A percentile compares a stretch with the other conserved stretches of the same genome.
phyloP scores from a whole-genome alignment of 64 coral and sea anemone species.

The Stichodactyla mertensii region DNA sequence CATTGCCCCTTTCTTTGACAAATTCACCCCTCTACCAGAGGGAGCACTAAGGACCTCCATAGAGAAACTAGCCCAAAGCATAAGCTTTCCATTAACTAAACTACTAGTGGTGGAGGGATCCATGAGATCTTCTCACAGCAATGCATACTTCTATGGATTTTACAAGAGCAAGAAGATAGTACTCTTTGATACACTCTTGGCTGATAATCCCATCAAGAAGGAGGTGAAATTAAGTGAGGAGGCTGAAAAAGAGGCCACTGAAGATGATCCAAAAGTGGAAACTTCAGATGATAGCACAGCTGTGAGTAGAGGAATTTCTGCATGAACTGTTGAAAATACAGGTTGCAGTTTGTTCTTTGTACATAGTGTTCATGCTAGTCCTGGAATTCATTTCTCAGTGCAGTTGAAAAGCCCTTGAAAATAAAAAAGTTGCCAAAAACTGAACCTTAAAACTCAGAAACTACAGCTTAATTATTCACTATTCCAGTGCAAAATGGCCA shows the following conservation, averaged over 20 bases:
- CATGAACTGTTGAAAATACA: no score
- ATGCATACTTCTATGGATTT: conserved; percentile 99
- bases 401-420: no score
- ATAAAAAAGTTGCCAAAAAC: no score
- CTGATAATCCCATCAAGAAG: conserved; percentile 69
- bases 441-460: no score
- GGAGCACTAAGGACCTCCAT: conserved; percentile 62
- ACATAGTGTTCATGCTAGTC: no score
- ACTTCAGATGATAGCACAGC: neutral
- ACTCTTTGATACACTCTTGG: conserved; percentile 85
- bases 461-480: no score
- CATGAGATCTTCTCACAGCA: conserved; percentile 92
- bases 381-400: no score
- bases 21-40: conserved; percentile 91
- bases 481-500: no score
- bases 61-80: conserved; percentile 79
- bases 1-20: conserved; percentile 95
- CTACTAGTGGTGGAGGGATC: conserved; percentile 90
- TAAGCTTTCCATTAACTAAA: conserved; percentile 83
- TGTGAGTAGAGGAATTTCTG: neutral
- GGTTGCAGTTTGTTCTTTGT: no score
- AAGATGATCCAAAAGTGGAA: neutral
- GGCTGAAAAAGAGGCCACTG: conserved; percentile 1
- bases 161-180: conserved; percentile 98
- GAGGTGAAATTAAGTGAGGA: conserved; percentile 31